Evolutionary conservation across 2,888 invertebrate species (phyloP), one percentile per base, ranked within the genome.

Genomic region (Pelosia muscerda): DNA sequence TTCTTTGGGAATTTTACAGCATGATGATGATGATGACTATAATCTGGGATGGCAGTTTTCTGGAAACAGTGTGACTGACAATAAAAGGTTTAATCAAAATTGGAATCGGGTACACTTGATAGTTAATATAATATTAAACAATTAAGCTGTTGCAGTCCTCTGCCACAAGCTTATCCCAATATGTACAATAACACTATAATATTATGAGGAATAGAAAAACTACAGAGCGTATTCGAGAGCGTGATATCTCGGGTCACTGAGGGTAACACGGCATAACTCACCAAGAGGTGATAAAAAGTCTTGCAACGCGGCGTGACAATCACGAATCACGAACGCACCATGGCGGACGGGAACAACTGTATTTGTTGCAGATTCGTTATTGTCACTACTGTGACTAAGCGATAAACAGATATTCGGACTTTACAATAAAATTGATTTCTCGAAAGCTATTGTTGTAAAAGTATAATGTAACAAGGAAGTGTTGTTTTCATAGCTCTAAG

Each of bases 261-360:
- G 83, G 78, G 76, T 88, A 89, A 90, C 82, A 81, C 84, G 80
- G 84, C 92, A 91, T 92, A 92, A 84, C 91, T 90, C 92, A 92
- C 94, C 93, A 90, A 90, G 84, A 89, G 89, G 83, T 91, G 86
- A 86, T 88, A 93, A 93, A 94, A 94, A 92, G 86, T 80, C 75
- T 63, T n/a, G 63, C 54, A 19, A 34, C 11, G 86, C 89, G 89
- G 76, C 77, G 83, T 81, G 84, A 79, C 79, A 91, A 94, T 93
- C 77, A 86, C 74, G 63, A 82, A 84, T 91, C 94, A 94, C 94
- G 93, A 91, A 78, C 76, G 82, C 78, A 84, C 86, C 86, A 84
- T 78, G 86, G 83, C 83, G 81, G 77, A 77, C 75, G 77, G 76
- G 80, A 54, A 84, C 71, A 85, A 88, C 84, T 84, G 83, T 86